Evolutionary conservation across 1,140 invertebrate genomes (phyloP).

Genomic region (Schmidtea mediterranea): DNA sequence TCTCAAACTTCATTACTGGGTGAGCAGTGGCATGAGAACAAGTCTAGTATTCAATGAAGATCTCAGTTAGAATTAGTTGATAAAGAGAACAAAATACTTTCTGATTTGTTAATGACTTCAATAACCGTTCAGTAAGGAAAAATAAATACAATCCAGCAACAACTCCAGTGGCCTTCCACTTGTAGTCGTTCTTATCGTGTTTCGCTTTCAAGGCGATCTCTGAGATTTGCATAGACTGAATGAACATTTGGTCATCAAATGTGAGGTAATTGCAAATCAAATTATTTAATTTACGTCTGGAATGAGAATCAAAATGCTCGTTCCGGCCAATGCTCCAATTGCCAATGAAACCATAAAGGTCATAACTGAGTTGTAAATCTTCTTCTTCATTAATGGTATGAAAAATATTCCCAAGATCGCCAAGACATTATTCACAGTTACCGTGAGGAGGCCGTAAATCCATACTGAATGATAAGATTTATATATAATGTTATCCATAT

Average conservation of each 20-base stretch:
- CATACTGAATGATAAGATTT: conserved; percentile 28
- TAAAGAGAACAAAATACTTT: too few species aligned
- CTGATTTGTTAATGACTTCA: conserved; percentile 30
- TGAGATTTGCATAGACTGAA: too few species aligned
- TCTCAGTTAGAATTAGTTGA: too few species aligned
- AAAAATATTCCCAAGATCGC: conserved; percentile 35
- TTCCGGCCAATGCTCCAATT: conserved; percentile 37
- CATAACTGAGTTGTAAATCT: conserved; percentile 32
- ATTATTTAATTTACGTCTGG: conserved; percentile 35
- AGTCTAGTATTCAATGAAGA: too few species aligned
- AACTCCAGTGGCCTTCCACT: conserved; percentile 51
- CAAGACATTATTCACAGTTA: conserved; percentile 36
- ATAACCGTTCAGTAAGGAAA: conserved; percentile 53
- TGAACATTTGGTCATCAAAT: too few species aligned
- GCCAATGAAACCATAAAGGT: conserved; percentile 37
- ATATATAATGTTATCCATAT: too few species aligned
- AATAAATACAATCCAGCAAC: conserved; percentile 54
- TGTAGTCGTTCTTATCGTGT: conserved; percentile 14
- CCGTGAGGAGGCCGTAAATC: conserved; percentile 34
- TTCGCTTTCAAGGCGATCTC: too few species aligned
- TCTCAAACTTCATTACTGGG: too few species aligned
- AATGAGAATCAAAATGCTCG: conserved; percentile 36
- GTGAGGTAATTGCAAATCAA: too few species aligned
- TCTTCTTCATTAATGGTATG: conserved; percentile 34
- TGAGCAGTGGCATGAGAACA: too few species aligned